Evolutionary conservation across 2,888 invertebrate genomes (phyloP).

Genomic region (Ormyrus pomaceus): DNA sequence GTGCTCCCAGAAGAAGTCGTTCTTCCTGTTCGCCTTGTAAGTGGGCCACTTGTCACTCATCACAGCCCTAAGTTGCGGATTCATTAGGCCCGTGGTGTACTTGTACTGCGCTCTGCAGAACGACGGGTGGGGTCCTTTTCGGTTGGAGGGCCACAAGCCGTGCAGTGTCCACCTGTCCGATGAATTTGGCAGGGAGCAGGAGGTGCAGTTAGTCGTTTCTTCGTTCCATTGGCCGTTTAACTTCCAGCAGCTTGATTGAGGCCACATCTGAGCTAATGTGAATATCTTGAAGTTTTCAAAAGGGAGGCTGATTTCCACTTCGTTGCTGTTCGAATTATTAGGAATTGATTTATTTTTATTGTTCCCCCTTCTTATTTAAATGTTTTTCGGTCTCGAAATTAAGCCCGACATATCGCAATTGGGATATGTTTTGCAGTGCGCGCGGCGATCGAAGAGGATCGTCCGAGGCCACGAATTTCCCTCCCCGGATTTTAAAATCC

Average conservation of each 20-base stretch:
- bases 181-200: not conserved
- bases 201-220: not conserved
- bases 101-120: slow-evolving; percentile 10
- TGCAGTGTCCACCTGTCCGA: slow-evolving; percentile 5
- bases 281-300: not conserved
- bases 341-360: no score
- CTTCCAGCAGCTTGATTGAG: slow-evolving; percentile 26
- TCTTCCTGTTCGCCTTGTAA: not conserved
- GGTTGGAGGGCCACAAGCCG: slow-evolving; percentile 35
- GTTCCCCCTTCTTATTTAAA: no score
- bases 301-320: no score
- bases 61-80: not conserved
- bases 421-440: no score
- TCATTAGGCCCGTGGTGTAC: not conserved
- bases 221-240: slow-evolving; percentile 14
- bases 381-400: no score
- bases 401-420: no score
- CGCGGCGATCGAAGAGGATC: no score
- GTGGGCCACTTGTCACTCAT: slow-evolving; percentile 15
- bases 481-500: no score
- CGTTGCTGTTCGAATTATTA: no score
- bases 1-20: slow-evolving; percentile 41
- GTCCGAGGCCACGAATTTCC: no score
- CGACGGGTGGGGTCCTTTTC: not conserved
- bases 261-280: slow-evolving; percentile 24